These are phyloP conservation scores for Thunnus maccoyii DNA, from an alignment of 2,113 vertebrate species.

Conservation along the genomic window DNA sequence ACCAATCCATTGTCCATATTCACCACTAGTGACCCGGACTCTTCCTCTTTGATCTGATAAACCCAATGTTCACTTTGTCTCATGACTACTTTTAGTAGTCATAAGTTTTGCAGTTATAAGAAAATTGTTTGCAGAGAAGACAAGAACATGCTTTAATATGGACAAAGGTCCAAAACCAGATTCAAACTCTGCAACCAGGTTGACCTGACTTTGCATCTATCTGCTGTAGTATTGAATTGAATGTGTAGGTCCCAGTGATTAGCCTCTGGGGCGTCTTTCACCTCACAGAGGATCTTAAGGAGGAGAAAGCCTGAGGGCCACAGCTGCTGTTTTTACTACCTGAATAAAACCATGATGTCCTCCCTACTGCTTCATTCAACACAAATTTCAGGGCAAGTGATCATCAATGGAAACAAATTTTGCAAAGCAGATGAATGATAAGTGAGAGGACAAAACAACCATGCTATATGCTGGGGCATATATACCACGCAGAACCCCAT, in stretches of 20 bases:
- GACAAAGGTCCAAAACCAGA: neutral
- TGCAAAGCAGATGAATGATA: constrained; percentile 24
- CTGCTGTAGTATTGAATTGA: neutral
- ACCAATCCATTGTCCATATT: constrained; percentile 62
- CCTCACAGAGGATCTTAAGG: constrained; percentile 50
- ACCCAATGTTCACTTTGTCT: neutral
- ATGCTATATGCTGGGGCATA: neutral
- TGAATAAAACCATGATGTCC: constrained; percentile 61
- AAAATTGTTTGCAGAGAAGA: neutral
- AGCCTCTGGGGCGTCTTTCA: constrained; percentile 10
- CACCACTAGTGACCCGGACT: constrained; percentile 1
- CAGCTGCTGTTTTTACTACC: constrained; percentile 36
- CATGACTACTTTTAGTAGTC: neutral
- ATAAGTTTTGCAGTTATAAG: constrained; percentile 1
- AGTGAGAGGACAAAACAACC: neutral
- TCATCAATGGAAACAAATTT: constrained; percentile 26
- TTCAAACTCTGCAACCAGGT: neutral
- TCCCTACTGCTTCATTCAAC: constrained; percentile 69
- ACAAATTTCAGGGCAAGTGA: constrained; percentile 9
- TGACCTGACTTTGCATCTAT: neutral
- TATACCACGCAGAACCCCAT: neutral
- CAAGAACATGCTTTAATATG: neutral
- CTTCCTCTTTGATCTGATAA: constrained; percentile 48
- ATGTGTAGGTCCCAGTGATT: neutral
- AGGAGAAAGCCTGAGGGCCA: constrained; percentile 45